phyloP scores from a whole-genome alignment of 2,888 invertebrate genomes.

The Kuschelorhynchus macadamiae region DNA sequence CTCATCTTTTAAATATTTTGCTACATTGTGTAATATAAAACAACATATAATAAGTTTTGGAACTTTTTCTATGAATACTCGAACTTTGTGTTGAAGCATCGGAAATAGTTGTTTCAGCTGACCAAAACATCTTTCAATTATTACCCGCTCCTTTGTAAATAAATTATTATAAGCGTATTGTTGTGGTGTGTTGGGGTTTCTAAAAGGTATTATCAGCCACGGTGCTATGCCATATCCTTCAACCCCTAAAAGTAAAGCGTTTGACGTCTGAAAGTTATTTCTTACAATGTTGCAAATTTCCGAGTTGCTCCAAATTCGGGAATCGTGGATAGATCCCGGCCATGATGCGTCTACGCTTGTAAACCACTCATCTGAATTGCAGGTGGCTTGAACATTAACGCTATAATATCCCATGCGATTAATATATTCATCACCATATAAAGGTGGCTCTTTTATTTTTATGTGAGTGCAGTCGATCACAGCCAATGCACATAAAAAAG shows the following conservation, averaged over 20 bases:
- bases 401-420: constrained; percentile 42
- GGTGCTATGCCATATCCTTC: constrained; percentile 51
- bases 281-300: neutral
- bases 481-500: neutral
- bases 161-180: constrained; percentile 41
- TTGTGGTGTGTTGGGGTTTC: constrained; percentile 42
- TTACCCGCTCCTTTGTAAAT: constrained; percentile 9
- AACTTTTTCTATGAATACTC: constrained; percentile 7
- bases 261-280: neutral
- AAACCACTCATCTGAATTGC: constrained; percentile 41
- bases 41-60: constrained; percentile 24
- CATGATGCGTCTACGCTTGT: constrained; percentile 47
- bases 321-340: constrained; percentile 39
- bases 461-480: neutral
- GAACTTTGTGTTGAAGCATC: neutral
- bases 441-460: neutral
- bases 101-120: constrained; percentile 17
- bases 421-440: constrained; percentile 36
- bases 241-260: constrained; percentile 47
- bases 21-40: constrained; percentile 38
- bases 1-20: constrained; percentile 41
- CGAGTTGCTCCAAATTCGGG: constrained; percentile 45
- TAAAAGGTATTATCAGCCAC: constrained; percentile 50
- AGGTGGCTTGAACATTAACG: constrained; percentile 42
- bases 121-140: constrained; percentile 13